Evolutionary conservation across 2,113 vertebrate genomes (phyloP), one percentile per base, ranked within the genome.

Genomic region (Rhabdornis inornatus): DNA sequence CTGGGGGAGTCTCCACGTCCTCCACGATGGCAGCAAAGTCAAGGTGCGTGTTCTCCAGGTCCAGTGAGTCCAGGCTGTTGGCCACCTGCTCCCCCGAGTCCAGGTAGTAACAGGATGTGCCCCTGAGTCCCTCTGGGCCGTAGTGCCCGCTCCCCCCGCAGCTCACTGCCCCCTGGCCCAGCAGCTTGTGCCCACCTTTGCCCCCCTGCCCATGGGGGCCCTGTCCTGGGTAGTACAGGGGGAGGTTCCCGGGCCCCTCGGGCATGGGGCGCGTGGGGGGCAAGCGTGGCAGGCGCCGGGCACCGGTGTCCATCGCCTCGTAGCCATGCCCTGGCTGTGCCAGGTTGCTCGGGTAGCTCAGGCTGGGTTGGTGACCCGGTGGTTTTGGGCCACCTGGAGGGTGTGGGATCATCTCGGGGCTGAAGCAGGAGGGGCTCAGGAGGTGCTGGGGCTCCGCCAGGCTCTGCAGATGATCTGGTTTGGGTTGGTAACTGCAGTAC

Each of bases 21-120:
- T 99, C 99, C 68, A 99, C 98, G 13, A 99, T 99, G 93, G 99
- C 99, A 30, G 98, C 98, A 57, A 99, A 99, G 98, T 99, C 99
- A 97, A 99, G 99, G 95, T 99, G 99, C 69, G 99, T 99, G 47
- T 99, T 99, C 96, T 99, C 99, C 94, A 99, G 97, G 97, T 99
- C 99, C 94, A 99, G 97, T 39, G 99, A 99, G 96, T 99, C 99
- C 97, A 99, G 97, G 84, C 99, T 98, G 81, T 99, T 99, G 78
- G 98, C 98, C 13, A 98, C 97, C 70, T 98, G 98, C 50, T 98
- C 98, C 45, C 98, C 98, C 1, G 98, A 98, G 56, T 77, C 95
- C 11, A 98, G 92, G 95, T 98, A 99, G 49, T 95, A 98, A 71
- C 97, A 97, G 10, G 98, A 98, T 92, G 94, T 96, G 60, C 97